Evolutionary conservation across 2,888 invertebrate genomes (phyloP), one percentile per base, ranked within the genome.

Genomic region (Cerastis rubricosa): DNA sequence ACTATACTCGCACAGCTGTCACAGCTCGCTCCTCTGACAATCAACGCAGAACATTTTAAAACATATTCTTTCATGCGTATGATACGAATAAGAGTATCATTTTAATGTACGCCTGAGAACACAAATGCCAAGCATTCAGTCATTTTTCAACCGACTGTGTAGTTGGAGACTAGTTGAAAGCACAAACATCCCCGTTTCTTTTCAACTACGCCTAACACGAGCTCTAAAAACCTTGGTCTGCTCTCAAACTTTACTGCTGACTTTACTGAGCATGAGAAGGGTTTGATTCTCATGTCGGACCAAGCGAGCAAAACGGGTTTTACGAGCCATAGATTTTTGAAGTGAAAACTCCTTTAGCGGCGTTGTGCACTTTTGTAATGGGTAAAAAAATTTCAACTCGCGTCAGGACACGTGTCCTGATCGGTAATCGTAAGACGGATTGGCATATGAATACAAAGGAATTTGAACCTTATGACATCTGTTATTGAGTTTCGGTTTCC

Each of bases 1-100:
- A 91, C 83, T 92, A 91, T 95, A 84, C 91, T 77, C 89, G 87
- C 92, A 91, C 96, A 95, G 94, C 94, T 95, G 95, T 89, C 91
- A 90, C 85, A 65, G 45, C 51, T 61, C 80, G 84, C 84, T 80
- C 84, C 78, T 88, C 85, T 74, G 85, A 80, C 85, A 84, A 87
- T 87, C 86, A 88, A 89, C 90, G 84, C 86, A 85, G 43, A 85
- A 71, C 25, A 51, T 70, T 85, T 82, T 76, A 72, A 81, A 85
- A 81, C 45, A 76, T 29, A 68, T 47, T 64, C 8, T 54, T 63
- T 76, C 25, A 76, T 69, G 61, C 49, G 25, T 68, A 22, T 64
- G 14, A 64, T 68, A 54, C 11, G 49, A 70, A 80, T 51, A 22
- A 70, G 9, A 59, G 45, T 65, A 47, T 35, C 11, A 63, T 54